Percentiles rank a stretch among this genome's conserved stretches.
Conservation (phyloP, 2,888 invertebrate genomes). For the Patella ulyssiponensis region DNA sequence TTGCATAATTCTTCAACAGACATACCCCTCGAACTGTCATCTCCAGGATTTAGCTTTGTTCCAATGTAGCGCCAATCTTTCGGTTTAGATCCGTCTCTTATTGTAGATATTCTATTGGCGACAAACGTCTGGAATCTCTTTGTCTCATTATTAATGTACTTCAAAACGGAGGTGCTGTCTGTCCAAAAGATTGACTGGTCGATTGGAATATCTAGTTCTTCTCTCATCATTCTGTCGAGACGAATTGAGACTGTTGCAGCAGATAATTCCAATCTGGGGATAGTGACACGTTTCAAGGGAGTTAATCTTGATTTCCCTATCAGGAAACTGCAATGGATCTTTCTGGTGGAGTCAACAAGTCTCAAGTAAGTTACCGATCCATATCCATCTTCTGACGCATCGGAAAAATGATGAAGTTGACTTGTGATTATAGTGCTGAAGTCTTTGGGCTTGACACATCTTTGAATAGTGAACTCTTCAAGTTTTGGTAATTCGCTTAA, state of each 20-base stretch:
- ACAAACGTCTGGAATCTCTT: constrained; percentile 19
- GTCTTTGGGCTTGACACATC: constrained; percentile 19
- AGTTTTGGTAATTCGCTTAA: not conserved
- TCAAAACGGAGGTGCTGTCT: constrained; percentile 8
- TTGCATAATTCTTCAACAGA: not conserved
- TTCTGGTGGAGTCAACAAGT: not conserved
- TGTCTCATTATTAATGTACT: constrained; percentile 14
- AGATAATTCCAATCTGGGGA: not conserved
- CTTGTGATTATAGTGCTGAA: constrained; percentile 13
- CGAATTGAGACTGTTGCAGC: not conserved
- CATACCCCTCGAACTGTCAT: not conserved
- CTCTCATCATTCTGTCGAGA: not conserved
- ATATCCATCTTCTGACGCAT: constrained; percentile 11
- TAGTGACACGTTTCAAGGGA: not conserved
- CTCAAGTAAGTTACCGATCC: not conserved
- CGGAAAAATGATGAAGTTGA: constrained; percentile 33
- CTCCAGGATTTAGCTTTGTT: constrained; percentile 3
- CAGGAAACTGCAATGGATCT: not conserved
- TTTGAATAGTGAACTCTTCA: not conserved
- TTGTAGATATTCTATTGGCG: constrained; percentile 7
- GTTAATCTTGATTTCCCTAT: not conserved
- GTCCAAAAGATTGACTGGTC: not conserved
- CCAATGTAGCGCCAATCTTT: not conserved
- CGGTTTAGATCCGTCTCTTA: constrained; percentile 12
- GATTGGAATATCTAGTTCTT: not conserved